Evolutionary conservation across 2,113 vertebrate genomes (phyloP), one percentile per base, ranked within the genome.

Genomic region (Gadus chalcogrammus): DNA sequence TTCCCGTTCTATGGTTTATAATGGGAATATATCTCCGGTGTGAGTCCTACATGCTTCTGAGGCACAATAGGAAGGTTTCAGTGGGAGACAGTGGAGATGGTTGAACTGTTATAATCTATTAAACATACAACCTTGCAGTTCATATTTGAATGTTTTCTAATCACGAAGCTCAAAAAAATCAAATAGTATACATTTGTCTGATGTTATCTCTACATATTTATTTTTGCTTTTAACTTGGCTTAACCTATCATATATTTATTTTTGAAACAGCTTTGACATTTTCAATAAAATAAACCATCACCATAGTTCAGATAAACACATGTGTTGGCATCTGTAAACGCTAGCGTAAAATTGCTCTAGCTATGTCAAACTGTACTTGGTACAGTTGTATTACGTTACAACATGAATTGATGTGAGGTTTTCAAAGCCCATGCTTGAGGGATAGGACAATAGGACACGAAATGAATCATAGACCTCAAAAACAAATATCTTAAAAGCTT

Each of bases 401-500:
- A 48, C 42, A 48, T 48, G 42, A 48, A 48, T 9, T 48, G 42
- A 9, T 48, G 42, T 48, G 42, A 48, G 8, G 42, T 48, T 48
- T 48, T 48, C 42, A 48, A 9, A 48, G 42, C 42, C 42, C 8
- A 48, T 48, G 12, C 42, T 48, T 13, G 42, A 48, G 42, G 12
- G 8, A 48, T 0, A 48, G 12, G 42, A 48, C 42, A 48, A 48
- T 48, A 13, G 42, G 42, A 48, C 42, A 48, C 31, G 8, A 48
- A 13, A 48, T 48, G 11, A 9, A 7, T 12, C 42, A 7, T 48
- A 9, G 9, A 9, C 42, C 20, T 67, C 42, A 76, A 72, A 78
- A 82, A 65, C 70, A 66, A 79, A 73, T 48, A 73, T 72, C 64
- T 75, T 69, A 71, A 65, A 78, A 68, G 16, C 12, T 69, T 68